A percentile compares a stretch with the other conserved stretches of the same genome.
These are phyloP conservation scores for Dromius quadrimaculatus DNA, from an alignment of 2,888 invertebrate species.

Conservation along the genomic window DNA sequence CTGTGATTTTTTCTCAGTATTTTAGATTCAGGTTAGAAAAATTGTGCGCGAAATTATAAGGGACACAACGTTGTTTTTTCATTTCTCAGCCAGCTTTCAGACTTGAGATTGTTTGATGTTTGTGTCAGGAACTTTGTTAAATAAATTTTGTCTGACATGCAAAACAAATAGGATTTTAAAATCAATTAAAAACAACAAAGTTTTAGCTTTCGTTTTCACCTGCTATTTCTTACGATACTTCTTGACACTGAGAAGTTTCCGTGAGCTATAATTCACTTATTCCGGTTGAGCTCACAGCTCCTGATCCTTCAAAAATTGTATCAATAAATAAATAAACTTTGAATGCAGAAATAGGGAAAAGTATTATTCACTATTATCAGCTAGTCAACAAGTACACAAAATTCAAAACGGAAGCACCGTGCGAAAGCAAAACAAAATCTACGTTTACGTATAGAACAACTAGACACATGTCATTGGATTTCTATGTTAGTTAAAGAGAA, in stretches of 20 bases:
- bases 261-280: background rate
- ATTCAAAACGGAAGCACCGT: conserved; percentile 14
- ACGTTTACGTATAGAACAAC: too few species aligned
- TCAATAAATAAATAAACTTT: background rate
- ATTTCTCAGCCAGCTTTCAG: conserved; percentile 26
- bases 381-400: conserved; percentile 22
- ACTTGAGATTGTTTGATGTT: conserved; percentile 40
- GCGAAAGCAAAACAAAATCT: conserved; percentile 17
- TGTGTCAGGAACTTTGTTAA: conserved; percentile 26
- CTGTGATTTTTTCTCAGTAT: conserved; percentile 36
- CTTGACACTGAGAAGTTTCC: background rate
- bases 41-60: conserved; percentile 40
- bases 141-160: conserved; percentile 34
- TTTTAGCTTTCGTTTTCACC: conserved; percentile 18
- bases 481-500: conserved; percentile 37
- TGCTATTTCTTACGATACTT: background rate
- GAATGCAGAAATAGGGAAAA: conserved; percentile 8
- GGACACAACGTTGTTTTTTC: conserved; percentile 36
- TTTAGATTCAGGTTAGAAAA: conserved; percentile 40
- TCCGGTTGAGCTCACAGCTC: background rate
- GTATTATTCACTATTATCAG: conserved; percentile 27
- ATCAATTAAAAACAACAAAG: conserved; percentile 18
- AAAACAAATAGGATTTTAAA: conserved; percentile 32
- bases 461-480: conserved; percentile 7
- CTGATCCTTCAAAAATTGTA: background rate